A percentile compares a stretch with the other conserved stretches of the same genome.
Conservation (phyloP, 1,140 invertebrate genomes). For the Scylla paramamosain region DNA sequence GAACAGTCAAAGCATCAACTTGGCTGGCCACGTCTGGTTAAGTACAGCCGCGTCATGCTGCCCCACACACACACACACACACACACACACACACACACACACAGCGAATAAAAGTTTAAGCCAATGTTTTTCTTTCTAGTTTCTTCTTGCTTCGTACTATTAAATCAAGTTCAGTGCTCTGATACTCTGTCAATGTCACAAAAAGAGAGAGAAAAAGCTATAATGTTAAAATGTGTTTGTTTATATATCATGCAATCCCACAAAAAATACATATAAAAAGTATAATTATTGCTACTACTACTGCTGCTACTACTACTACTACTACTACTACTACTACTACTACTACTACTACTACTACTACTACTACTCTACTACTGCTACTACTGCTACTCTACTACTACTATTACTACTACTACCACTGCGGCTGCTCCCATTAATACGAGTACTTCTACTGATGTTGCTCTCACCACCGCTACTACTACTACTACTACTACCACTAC, state of each 20-base stretch:
- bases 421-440: not conserved
- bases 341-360: conserved; percentile 43
- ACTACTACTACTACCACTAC: not conserved
- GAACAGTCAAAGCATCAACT: too few species aligned
- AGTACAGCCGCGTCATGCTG: too few species aligned
- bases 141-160: too few species aligned
- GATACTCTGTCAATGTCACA: too few species aligned
- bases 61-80: too few species aligned
- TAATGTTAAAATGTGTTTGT: too few species aligned
- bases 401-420: not conserved
- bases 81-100: too few species aligned
- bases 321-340: conserved; percentile 40
- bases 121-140: too few species aligned
- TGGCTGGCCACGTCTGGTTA: too few species aligned
- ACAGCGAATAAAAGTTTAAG: too few species aligned
- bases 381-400: not conserved
- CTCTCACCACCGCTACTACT: not conserved
- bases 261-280: not conserved
- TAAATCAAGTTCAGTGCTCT: too few species aligned
- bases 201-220: too few species aligned
- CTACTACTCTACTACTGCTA: conserved; percentile 31
- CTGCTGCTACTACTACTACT: not conserved
- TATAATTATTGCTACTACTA: not conserved
- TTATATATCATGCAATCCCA: not conserved
- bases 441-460: not conserved